These are phyloP conservation scores for Orchesellides sinensis DNA, from an alignment of 2,888 invertebrate genomes.

Conservation along the genomic window DNA sequence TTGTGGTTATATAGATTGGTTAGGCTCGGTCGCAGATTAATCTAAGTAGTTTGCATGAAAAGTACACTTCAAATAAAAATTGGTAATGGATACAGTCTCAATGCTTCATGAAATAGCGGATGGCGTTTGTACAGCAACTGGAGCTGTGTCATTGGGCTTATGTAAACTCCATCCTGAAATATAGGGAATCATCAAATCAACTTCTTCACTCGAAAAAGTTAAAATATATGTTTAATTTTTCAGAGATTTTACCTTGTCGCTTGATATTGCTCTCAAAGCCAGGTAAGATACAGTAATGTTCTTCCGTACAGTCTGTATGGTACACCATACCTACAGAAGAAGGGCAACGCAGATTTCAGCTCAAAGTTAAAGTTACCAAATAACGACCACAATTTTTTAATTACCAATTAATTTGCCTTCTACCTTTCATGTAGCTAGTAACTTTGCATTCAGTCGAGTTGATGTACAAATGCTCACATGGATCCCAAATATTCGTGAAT, in stretches of 20 bases:
- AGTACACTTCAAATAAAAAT: too few relatives aligned
- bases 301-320: slow-evolving; percentile 56
- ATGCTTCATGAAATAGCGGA: background rate
- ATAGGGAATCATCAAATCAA: background rate
- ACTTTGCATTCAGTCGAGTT: slow-evolving; percentile 53
- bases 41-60: too few relatives aligned
- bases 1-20: too few relatives aligned
- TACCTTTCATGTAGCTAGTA: slow-evolving; percentile 60
- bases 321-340: slow-evolving; percentile 52
- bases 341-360: background rate
- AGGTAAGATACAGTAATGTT: slow-evolving; percentile 53
- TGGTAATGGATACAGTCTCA: background rate
- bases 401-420: background rate
- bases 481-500: slow-evolving; percentile 58
- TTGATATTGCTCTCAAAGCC: slow-evolving; percentile 54
- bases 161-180: slow-evolving; percentile 42
- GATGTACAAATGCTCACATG: slow-evolving; percentile 41
- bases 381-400: background rate
- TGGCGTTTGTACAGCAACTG: background rate
- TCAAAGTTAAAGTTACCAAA: too few relatives aligned
- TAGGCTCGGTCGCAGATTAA: too few relatives aligned
- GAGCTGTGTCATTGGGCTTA: slow-evolving; percentile 26
- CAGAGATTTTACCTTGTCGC: slow-evolving; percentile 49
- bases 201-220: too few relatives aligned
- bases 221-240: too few relatives aligned